Base-by-base conservation (phyloP, 2,888 invertebrate species). In the Tuberolachnus salignus region DNA sequence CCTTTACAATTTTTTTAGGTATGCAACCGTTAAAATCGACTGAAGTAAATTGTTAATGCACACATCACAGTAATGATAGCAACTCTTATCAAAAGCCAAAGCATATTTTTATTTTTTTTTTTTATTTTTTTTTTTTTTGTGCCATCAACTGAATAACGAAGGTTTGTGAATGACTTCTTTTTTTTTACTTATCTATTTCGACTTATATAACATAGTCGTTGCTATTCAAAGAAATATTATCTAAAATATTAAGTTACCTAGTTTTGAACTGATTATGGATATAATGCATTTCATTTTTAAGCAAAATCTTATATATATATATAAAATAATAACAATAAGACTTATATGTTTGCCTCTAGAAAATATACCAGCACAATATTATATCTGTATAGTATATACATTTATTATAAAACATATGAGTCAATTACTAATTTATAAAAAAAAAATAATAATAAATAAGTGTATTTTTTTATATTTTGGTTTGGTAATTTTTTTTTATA, bases 241-340 rank as follows among this genome's bases (percentile, higher is more conserved):
- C 75, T 75, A 67, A 75, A 75, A 75, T 75, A 75, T 75, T 75
- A 66, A 61, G 75, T 75, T 75, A 75, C 75, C 75, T 75, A 64
- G 63, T 64, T 74, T 74, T 74, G 73, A 74, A 74, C 73, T 67
- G 66, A 75, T 75, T 66, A 75, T 67, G 75, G 55, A 67, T 66
- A 75, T 57, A 75, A 34, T 75, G 67, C 26, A 21, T 74, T 46
- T 75, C 55, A 57, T 67, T 57, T 66, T 46, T 67, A 75, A 46
- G 14, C 26, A 75, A 67, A n/a, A n/a, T n/a, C n/a, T n/a, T n/a
- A n/a, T n/a, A n/a, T n/a, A n/a, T n/a, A n/a, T n/a, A n/a, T n/a
- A n/a, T n/a, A n/a, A n/a, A 67, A 75, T 34, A 55, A 53, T 74
- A 67, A 75, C 19, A 55, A 53, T 74, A 67, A 75, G 55, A 75